phyloP scores from a whole-genome alignment of 2,113 vertebrate genomes.

The Alaudala cheleensis region DNA sequence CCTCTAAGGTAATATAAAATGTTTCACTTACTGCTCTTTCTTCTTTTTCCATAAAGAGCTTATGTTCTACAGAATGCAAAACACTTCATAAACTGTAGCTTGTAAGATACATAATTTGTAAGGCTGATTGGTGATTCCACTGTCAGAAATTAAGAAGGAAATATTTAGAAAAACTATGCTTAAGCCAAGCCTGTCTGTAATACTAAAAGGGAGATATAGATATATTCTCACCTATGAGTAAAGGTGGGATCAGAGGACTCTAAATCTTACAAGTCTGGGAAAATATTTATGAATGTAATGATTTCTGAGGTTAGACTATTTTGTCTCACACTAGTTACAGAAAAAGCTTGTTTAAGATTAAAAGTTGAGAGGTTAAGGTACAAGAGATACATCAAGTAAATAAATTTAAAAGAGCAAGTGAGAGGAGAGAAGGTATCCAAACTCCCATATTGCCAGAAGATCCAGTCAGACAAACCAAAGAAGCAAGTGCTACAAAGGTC shows the following conservation, averaged over 20 bases:
- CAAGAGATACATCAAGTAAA: not conserved
- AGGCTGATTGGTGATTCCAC: not conserved
- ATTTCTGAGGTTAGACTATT: not conserved
- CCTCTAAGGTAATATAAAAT: not conserved
- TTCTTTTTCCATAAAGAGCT: not conserved
- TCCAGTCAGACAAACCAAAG: not conserved
- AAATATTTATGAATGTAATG: not conserved
- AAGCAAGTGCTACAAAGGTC: not conserved
- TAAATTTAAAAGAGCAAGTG: not conserved
- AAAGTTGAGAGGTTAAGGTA: not conserved
- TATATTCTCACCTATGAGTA: not conserved
- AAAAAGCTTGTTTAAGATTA: not conserved
- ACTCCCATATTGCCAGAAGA: not conserved
- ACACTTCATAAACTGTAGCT: not conserved
- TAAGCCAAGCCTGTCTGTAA: not conserved
- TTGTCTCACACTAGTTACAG: not conserved
- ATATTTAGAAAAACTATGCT: not conserved
- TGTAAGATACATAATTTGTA: not conserved
- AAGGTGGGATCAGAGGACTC: not conserved
- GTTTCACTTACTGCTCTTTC: not conserved
- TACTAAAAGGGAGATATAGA: not conserved
- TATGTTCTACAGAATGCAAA: not conserved
- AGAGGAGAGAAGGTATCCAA: not conserved
- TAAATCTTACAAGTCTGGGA: not conserved
- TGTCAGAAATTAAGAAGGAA: not conserved